These are phyloP conservation scores for Mormoops blainvillei DNA, from an alignment of 2,113 vertebrate genomes.

Conservation along the genomic window DNA sequence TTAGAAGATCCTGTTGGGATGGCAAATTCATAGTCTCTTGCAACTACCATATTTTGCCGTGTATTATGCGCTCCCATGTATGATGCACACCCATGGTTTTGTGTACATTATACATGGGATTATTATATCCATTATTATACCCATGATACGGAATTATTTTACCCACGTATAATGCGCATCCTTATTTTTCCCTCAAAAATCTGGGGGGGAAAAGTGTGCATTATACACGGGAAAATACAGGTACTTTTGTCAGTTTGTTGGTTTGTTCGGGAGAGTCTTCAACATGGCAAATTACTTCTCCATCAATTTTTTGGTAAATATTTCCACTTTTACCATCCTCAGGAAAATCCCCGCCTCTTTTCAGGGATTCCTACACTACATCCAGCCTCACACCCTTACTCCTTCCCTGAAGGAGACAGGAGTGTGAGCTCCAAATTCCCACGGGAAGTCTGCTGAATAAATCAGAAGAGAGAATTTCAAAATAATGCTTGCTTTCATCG, in stretches of 20 bases:
- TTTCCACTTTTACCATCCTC: constrained; percentile 60
- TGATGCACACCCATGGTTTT: too few species aligned
- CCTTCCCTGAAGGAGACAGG: constrained; percentile 58
- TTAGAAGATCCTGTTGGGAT: neutral
- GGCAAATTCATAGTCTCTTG: neutral
- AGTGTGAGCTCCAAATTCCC: constrained; percentile 65
- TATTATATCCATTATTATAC: too few species aligned
- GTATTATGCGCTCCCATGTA: too few species aligned
- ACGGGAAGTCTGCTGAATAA: constrained; percentile 68
- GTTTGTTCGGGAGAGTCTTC: neutral
- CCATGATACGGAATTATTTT: too few species aligned
- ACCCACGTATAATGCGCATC: too few species aligned
- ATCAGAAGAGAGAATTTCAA: constrained; percentile 71
- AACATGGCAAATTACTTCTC: neutral
- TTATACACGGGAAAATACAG: too few species aligned
- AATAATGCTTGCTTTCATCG: constrained; percentile 70
- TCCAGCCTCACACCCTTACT: constrained; percentile 54
- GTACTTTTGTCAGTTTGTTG: neutral
- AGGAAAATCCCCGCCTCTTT: constrained; percentile 69
- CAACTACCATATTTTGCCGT: neutral
- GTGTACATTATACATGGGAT: too few species aligned
- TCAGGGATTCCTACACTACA: constrained; percentile 71
- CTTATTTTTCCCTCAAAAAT: too few species aligned
- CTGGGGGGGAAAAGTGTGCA: too few species aligned
- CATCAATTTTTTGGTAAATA: neutral